phyloP scores from a whole-genome alignment of 2,888 invertebrate genomes.

The Drosophila flavopinicola region DNA sequence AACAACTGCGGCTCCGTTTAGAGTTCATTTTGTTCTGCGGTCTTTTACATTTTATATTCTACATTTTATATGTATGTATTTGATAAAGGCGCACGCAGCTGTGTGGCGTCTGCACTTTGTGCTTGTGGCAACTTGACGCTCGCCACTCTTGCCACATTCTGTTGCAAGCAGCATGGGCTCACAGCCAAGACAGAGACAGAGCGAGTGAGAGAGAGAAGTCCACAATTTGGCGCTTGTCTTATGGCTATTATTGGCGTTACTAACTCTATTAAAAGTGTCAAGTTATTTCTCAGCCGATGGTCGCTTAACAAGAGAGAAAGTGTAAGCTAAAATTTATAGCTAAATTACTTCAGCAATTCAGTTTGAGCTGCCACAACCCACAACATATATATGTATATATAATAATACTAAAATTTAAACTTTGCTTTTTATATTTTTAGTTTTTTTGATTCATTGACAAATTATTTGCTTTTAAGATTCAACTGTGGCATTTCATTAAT shows the following conservation, averaged over 20 bases:
- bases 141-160: constrained; percentile 4
- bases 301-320: no score
- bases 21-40: constrained; percentile 41
- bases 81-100: constrained; percentile 53
- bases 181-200: no score
- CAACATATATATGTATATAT: no score
- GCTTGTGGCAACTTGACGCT: constrained; percentile 28
- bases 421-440: no score
- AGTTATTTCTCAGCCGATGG: constrained; percentile 13
- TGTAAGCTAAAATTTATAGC: background rate
- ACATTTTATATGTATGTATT: no score
- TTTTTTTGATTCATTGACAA: no score
- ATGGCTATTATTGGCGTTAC: constrained; percentile 48
- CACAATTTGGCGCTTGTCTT: constrained; percentile 44
- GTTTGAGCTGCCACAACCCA: background rate
- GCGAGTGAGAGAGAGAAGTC: no score
- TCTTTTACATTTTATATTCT: constrained; percentile 47
- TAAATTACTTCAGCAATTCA: background rate
- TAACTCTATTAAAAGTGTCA: constrained; percentile 72
- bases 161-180: background rate
- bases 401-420: no score
- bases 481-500: no score
- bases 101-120: constrained; percentile 66
- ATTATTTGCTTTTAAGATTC: no score
- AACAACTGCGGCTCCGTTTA: constrained; percentile 11